Conservation (phyloP, 2,113 vertebrate genomes). For the Notiomystis cincta region DNA sequence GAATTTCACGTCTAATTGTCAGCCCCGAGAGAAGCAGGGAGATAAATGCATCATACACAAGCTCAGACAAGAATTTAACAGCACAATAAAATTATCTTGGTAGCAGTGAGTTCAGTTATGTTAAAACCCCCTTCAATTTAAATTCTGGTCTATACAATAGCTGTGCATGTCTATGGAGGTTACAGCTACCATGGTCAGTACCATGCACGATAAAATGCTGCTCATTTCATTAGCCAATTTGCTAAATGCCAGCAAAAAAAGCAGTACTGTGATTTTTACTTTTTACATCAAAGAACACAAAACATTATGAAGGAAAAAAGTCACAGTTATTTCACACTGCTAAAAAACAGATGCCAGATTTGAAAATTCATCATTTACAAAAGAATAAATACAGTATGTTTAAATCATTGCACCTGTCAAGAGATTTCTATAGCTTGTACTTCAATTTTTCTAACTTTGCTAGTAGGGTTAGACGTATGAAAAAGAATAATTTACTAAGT, state of each 20-base stretch:
- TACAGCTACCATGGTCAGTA: neutral
- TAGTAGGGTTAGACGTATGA: constrained; percentile 31
- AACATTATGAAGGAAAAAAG: constrained; percentile 53
- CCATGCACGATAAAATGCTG: neutral
- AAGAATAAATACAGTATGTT: constrained; percentile 67
- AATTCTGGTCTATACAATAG: constrained; percentile 30
- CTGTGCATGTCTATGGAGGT: neutral
- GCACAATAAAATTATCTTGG: constrained; percentile 55
- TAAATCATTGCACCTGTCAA: constrained; percentile 67
- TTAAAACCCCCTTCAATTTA: constrained; percentile 15
- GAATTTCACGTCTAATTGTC: constrained; percentile 72
- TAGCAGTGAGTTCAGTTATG: constrained; percentile 4
- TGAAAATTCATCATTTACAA: constrained; percentile 61
- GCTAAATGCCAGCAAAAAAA: constrained; percentile 16
- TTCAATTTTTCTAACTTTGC: constrained; percentile 55
- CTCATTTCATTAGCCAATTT: neutral
- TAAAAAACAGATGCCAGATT: constrained; percentile 56
- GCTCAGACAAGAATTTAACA: constrained; percentile 57
- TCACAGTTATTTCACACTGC: constrained; percentile 57
- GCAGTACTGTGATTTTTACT: constrained; percentile 8
- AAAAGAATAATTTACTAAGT: constrained; percentile 66
- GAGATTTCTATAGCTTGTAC: constrained; percentile 61
- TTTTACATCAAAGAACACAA: constrained; percentile 60
- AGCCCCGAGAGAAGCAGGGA: constrained; percentile 60
- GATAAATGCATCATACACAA: constrained; percentile 64